phyloP scores from a whole-genome alignment of 2,888 invertebrate genomes.

The Melikaiella ostensackeni region DNA sequence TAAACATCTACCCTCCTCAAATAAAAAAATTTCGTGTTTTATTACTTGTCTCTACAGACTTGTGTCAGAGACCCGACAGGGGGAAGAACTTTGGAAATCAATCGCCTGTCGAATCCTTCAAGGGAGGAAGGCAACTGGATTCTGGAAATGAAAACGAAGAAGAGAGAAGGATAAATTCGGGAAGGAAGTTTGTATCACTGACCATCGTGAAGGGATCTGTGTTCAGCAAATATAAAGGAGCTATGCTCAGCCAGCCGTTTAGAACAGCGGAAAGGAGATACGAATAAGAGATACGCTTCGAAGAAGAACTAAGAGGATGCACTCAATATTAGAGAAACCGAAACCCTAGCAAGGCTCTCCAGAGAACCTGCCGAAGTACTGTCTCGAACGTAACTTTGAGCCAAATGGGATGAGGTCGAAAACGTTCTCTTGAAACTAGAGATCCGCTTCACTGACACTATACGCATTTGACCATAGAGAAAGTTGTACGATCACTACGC shows the following conservation, averaged over 20 bases:
- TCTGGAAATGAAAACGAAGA: constrained; percentile 7
- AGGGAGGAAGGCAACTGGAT: neutral
- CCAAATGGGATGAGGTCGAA: constrained; percentile 42
- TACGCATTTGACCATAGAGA: too few species aligned
- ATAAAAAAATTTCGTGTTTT: constrained; percentile 17
- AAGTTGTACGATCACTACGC: too few species aligned
- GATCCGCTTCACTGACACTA: constrained; percentile 12
- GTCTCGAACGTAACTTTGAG: constrained; percentile 28
- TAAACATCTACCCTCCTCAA: neutral
- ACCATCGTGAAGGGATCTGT: constrained; percentile 23
- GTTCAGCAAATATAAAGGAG: constrained; percentile 36
- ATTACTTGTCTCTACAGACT: constrained; percentile 31
- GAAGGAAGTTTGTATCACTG: constrained; percentile 33
- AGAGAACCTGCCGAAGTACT: constrained; percentile 25
- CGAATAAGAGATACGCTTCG: constrained; percentile 48
- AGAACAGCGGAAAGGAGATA: constrained; percentile 47
- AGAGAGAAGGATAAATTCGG: neutral
- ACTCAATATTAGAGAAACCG: constrained; percentile 54
- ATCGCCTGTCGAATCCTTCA: constrained; percentile 48
- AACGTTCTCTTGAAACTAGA: constrained; percentile 44
- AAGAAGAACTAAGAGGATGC: constrained; percentile 44
- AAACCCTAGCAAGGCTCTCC: constrained; percentile 41
- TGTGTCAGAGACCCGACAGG: constrained; percentile 35
- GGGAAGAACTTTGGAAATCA: constrained; percentile 52
- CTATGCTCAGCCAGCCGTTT: constrained; percentile 41